phyloP scores from a whole-genome alignment of 2,113 vertebrate genomes.

The Corythaixoides concolor region DNA sequence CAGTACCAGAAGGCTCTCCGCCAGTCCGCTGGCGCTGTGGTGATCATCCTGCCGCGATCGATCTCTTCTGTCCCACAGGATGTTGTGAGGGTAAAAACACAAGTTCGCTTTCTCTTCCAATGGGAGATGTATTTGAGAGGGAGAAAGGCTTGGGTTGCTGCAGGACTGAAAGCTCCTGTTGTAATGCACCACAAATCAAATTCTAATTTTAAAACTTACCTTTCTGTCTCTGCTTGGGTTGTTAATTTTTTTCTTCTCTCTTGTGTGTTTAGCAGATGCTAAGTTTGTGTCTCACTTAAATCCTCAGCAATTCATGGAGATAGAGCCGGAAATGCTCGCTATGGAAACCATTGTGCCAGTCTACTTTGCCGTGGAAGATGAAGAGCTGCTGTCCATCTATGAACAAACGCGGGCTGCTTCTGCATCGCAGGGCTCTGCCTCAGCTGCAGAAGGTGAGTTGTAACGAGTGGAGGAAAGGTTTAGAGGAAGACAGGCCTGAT shows the following conservation, averaged over 20 bases:
- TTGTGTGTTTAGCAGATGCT: background rate
- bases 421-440: constrained; percentile 87
- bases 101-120: background rate
- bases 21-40: constrained; percentile 93
- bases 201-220: background rate
- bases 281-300: background rate
- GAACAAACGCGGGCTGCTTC: constrained; percentile 92
- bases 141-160: background rate
- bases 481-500: background rate
- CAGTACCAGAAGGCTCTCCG: constrained; percentile 94
- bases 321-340: constrained; percentile 95
- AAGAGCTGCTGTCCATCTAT: constrained; percentile 94
- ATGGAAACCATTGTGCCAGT: constrained; percentile 95
- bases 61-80: constrained; percentile 95
- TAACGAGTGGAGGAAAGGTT: background rate
- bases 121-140: background rate
- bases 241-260: background rate
- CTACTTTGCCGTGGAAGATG: constrained; percentile 96
- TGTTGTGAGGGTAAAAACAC: constrained; percentile 83
- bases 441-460: constrained; percentile 90
- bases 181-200: background rate
- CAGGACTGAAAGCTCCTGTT: background rate
- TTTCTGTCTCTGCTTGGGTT: background rate
- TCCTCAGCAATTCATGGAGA: constrained; percentile 95
- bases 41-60: constrained; percentile 91